Evolutionary conservation across 2,113 vertebrate species (phyloP).

Genomic region (Manacus vitellinus): DNA sequence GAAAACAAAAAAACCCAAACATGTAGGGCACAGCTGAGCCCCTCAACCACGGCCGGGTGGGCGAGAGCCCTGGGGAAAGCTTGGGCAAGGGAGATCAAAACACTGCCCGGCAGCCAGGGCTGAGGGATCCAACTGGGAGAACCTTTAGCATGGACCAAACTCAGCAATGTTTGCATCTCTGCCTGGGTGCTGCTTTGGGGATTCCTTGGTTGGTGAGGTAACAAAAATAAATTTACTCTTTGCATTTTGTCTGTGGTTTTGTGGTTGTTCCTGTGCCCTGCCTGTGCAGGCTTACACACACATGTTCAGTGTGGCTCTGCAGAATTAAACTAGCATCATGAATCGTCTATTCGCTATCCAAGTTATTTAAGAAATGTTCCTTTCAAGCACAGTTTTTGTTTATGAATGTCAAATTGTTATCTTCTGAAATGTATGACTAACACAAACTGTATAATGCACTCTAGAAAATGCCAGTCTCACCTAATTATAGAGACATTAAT

Average conservation of each 20-base stretch:
- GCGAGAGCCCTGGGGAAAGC: accelerated
- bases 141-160: background rate
- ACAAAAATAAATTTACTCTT: background rate
- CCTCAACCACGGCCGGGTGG: accelerated
- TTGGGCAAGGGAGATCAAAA: background rate
- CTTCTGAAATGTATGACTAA: background rate
- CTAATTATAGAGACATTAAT: background rate
- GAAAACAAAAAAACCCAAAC: background rate
- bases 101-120: accelerated
- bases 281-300: background rate
- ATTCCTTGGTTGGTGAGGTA: background rate
- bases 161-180: background rate
- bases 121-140: background rate
- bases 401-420: background rate
- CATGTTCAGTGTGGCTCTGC: accelerated
- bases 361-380: background rate
- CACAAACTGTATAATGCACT: background rate
- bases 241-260: background rate
- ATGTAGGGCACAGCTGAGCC: no score
- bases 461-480: background rate
- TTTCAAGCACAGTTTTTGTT: background rate
- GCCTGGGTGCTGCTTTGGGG: background rate
- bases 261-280: background rate
- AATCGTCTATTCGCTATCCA: background rate
- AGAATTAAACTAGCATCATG: background rate